A percentile compares a stretch with the other conserved stretches of the same genome.
Conservation (phyloP, 2,113 vertebrate species). For the Chunga burmeisteri region DNA sequence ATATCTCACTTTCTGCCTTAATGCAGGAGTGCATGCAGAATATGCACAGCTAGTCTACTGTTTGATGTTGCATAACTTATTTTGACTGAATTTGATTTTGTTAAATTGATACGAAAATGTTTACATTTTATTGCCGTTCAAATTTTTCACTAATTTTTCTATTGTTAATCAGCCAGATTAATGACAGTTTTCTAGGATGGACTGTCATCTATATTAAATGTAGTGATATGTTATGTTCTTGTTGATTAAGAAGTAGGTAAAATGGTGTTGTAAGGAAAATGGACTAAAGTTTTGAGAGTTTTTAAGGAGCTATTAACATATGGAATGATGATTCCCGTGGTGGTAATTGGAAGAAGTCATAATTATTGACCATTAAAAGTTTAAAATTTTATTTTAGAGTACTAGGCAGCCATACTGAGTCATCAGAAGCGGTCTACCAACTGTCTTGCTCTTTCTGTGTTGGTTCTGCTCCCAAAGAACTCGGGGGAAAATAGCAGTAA, state of each 20-base stretch:
- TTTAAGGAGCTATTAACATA: background rate
- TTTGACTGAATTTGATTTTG: background rate
- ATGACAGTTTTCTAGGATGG: background rate
- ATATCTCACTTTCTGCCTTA: background rate
- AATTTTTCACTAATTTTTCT: background rate
- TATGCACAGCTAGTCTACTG: background rate
- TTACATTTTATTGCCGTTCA: background rate
- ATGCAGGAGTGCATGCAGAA: background rate
- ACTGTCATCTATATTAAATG: background rate
- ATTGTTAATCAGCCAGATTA: background rate
- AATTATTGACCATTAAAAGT: background rate
- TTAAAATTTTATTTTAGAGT: background rate
- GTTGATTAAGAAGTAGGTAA: background rate
- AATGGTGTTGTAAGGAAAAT: background rate
- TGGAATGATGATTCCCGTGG: background rate
- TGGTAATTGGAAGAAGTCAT: background rate
- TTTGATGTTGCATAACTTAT: background rate
- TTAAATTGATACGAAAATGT: background rate
- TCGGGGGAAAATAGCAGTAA: background rate
- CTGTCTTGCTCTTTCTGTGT: background rate
- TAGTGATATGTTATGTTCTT: background rate
- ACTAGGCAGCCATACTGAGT: background rate
- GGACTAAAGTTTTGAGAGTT: background rate
- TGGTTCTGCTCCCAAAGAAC: background rate
- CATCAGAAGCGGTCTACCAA: background rate